A percentile compares a stretch with the other conserved stretches of the same genome.
Conservation (phyloP, 1,140 invertebrate species). For the Drosophila micromelanica region DNA sequence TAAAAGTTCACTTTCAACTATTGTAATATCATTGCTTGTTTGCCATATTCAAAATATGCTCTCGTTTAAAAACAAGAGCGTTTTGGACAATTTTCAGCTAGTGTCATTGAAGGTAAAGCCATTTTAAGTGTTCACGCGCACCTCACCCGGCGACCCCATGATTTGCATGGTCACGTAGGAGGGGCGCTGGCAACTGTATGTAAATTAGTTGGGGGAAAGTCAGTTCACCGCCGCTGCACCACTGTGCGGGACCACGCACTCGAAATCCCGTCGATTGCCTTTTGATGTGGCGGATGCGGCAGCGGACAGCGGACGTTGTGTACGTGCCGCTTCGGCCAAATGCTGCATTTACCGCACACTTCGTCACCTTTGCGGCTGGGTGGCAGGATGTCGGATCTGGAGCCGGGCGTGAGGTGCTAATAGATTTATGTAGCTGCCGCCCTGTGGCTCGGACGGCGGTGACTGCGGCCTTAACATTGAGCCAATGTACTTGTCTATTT, state of each 20-base stretch:
- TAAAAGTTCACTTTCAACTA: background rate
- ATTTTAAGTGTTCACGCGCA: constrained; percentile 29
- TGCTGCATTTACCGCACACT: constrained; percentile 70
- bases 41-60: too few relatives aligned
- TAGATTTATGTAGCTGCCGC: constrained; percentile 72
- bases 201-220: constrained; percentile 73
- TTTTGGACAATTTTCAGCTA: background rate
- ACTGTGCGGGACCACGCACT: constrained; percentile 28
- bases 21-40: too few relatives aligned
- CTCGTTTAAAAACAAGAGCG: background rate
- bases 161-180: constrained; percentile 72
- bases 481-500: constrained; percentile 53
- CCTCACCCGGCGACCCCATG: constrained; percentile 35
- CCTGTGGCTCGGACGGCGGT: constrained; percentile 19
- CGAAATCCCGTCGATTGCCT: constrained; percentile 62
- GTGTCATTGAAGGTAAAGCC: constrained; percentile 6
- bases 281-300: constrained; percentile 66
- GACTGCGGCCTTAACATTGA: constrained; percentile 43
- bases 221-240: constrained; percentile 6
- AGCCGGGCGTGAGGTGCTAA: constrained; percentile 69
- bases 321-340: constrained; percentile 72
- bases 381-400: background rate
- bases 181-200: constrained; percentile 50
- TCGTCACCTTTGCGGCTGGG: constrained; percentile 52
- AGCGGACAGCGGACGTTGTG: constrained; percentile 25